Base-by-base conservation (phyloP, 2,888 invertebrate genomes). In the Drosophila ustulata region DNA sequence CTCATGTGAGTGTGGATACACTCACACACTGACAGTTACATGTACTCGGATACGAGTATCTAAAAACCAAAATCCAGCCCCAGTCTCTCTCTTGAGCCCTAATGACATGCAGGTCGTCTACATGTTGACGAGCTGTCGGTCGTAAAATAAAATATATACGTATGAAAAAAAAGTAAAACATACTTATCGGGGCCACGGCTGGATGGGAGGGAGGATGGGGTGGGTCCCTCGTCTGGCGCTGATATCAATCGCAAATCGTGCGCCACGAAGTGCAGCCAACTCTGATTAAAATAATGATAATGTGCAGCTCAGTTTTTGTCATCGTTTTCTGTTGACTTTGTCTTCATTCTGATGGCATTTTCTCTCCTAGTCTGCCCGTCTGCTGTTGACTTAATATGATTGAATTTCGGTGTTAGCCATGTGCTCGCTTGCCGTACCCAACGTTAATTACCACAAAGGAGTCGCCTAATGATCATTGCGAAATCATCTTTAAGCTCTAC, bases 81-180 rank as follows among this genome's bases (percentile, higher is more conserved):
- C 46, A 53, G 23, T 50, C 46, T 32, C 46, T 57, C 53, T 45
- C 39, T 55, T 67, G 34, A 66, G 79, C 67, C 74, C 70, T 82
- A 88, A 82, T 85, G 85, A 82, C 88, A 76, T 79, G 66, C 82
- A 88, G 79, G 85, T 76, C 76, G 76, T 72, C 69, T 62, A 41
- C 56, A 67, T 62, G 66, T 71, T 71, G 73, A 78, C 62, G 80
- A 73, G 78, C 73, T 80, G 80, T 71, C 67, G 61, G n/a, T 69
- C 73, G 68, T 72, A 67, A 76, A 66, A 69, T 57, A 13, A 64
- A 53, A 67, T 30, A 57, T 52, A 52, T 49, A 57, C 32, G 43
- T 37, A 23, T 49, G 45, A 9, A 50, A 50, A 66, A 52, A 43
- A 61, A 46, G 55, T 59, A 52, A 43, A 69, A 69, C 69, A 70